Conservation (phyloP, 2,113 vertebrate genomes). For the Pomatostomus ruficeps region DNA sequence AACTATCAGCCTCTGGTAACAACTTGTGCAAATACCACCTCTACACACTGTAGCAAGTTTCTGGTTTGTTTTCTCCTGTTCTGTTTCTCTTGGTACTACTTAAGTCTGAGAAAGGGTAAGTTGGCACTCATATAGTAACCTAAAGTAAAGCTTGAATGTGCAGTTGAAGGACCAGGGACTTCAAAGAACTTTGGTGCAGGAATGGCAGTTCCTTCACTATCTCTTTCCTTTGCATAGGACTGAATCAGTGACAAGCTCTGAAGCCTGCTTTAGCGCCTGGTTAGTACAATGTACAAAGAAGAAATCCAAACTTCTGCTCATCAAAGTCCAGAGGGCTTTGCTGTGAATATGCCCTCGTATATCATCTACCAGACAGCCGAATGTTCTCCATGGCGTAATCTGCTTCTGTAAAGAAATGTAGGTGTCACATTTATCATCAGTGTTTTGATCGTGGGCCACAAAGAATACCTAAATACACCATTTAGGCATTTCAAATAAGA, state of each 20-base stretch:
- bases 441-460: conserved; percentile 51
- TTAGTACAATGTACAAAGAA: neutral
- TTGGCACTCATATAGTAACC: accelerated
- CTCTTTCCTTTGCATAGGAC: neutral
- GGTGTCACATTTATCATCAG: conserved; percentile 30
- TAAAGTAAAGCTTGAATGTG: neutral
- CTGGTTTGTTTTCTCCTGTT: neutral
- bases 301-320: conserved; percentile 1
- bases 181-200: neutral
- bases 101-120: neutral
- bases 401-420: conserved; percentile 47
- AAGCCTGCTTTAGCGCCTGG: neutral
- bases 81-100: neutral
- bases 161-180: neutral
- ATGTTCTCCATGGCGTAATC: conserved; percentile 24
- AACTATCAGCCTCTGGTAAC: neutral
- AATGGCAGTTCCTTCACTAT: neutral
- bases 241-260: neutral
- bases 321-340: conserved; percentile 26
- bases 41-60: neutral
- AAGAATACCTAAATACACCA: conserved; percentile 45
- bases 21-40: neutral
- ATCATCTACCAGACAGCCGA: conserved; percentile 35
- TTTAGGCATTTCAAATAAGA: conserved; percentile 10
- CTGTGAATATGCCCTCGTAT: conserved; percentile 25